A percentile compares a stretch with the other conserved stretches of the same genome.
These are phyloP conservation scores for Tethya wilhelma DNA, from an alignment of 37 sponge, comb jelly and placozoan genomes.

Conservation along the genomic window DNA sequence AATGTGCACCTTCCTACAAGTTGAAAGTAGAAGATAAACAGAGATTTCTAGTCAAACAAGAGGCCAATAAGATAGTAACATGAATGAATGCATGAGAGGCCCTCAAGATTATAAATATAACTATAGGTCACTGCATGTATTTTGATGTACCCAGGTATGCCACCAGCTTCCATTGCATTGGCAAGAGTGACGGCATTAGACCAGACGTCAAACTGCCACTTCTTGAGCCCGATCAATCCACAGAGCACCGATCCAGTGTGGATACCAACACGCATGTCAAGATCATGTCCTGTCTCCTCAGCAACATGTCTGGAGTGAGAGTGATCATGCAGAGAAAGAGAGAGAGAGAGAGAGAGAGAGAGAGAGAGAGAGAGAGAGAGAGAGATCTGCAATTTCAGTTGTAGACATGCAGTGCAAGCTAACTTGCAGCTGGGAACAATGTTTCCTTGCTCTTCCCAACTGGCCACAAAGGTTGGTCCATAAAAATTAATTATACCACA, in stretches of 20 bases:
- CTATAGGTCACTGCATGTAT: not conserved
- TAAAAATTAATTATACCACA: no score
- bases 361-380: no score
- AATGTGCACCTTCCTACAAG: conserved; percentile 56
- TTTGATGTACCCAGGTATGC: conserved; percentile 27
- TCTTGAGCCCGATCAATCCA: conserved; percentile 78
- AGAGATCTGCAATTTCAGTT: no score
- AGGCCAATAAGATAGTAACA: not conserved
- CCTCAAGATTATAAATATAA: not conserved
- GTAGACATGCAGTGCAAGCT: no score
- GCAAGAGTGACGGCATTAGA: conserved; percentile 79
- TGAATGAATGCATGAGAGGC: not conserved
- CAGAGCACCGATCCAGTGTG: conserved; percentile 84
- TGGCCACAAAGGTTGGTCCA: no score
- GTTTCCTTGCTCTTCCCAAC: no score
- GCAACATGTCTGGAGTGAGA: no score
- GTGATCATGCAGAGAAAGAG: no score
- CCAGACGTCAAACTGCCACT: conserved; percentile 92
- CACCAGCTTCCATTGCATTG: conserved; percentile 81
- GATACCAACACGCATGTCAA: conserved; percentile 86
- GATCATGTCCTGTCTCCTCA: conserved; percentile 26
- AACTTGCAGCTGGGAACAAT: no score
- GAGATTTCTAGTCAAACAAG: no score
- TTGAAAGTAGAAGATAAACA: no score
- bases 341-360: no score